Percentiles rank a stretch among this genome's conserved stretches.
Evolutionary conservation across 2,888 invertebrate species (phyloP).

Genomic region (Torymus tubicola): DNA sequence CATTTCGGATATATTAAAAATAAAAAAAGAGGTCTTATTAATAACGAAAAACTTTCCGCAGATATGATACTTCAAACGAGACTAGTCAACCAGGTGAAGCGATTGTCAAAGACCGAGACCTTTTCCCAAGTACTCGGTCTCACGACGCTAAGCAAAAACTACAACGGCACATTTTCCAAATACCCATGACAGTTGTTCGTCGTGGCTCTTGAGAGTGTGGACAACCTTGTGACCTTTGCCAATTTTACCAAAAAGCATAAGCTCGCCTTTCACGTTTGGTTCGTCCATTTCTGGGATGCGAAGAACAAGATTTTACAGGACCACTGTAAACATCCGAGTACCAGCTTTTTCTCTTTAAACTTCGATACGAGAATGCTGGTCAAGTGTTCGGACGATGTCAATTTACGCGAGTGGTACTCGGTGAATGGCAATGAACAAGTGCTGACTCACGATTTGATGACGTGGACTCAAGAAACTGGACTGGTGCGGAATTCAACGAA

Average conservation of each 20-base stretch:
- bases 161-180: constrained; percentile 38
- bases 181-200: constrained; percentile 61
- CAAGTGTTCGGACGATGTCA: constrained; percentile 55
- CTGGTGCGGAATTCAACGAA: constrained; percentile 20
- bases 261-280: constrained; percentile 65
- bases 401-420: constrained; percentile 63
- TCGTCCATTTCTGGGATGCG: constrained; percentile 63
- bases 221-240: constrained; percentile 58
- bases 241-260: constrained; percentile 54
- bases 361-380: constrained; percentile 64
- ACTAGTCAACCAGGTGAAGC: constrained; percentile 6
- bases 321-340: constrained; percentile 41
- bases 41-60: no score
- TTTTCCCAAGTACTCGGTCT: constrained; percentile 30
- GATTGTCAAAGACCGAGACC: background rate
- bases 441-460: constrained; percentile 54
- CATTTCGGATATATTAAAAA: no score
- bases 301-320: constrained; percentile 24
- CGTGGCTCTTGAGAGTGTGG: constrained; percentile 56
- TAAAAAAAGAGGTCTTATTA: no score
- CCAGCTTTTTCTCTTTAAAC: constrained; percentile 58
- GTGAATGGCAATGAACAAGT: constrained; percentile 56
- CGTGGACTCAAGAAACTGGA: constrained; percentile 54
- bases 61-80: constrained; percentile 31
- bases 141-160: constrained; percentile 1